Base-by-base conservation (phyloP, 2,888 invertebrate species). In the Ophioninae sp. region DNA sequence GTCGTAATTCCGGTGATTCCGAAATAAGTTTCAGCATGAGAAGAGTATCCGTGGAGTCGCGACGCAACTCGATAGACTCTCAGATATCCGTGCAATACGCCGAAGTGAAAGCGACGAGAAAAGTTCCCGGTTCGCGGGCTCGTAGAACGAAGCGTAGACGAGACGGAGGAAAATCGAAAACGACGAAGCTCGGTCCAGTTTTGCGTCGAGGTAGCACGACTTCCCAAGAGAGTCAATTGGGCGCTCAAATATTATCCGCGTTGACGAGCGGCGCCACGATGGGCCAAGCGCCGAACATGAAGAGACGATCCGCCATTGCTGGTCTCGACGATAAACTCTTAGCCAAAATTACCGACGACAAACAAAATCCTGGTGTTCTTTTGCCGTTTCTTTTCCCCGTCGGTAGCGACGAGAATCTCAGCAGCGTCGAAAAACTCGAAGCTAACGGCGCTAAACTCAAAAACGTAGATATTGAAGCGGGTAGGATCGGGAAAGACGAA, bases 11-110 rank as follows among this genome's bases (percentile, higher is more conserved):
- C 0, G 91, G 94, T 6, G 95, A 95, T 87, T 95, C 95, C 0
- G 95, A 95, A 89, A 93, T 97, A 88, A 97, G 97, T 93, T 96
- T 96, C 90, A 96, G 96, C 86, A 95, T 96, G 0, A 95, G 96
- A 7, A 96, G 97, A 90, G 96, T 97, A 0, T 97, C 97, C 0
- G 96, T 97, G 0, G 97, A 97, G 91, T 97, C 97, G 0, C 94
- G 98, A 9, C 94, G 98, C 61, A 97, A 97, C 92, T 98, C 98
- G 0, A 95, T 97, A 22, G 98, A 98, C 90, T 98, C 98, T 74
- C 97, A 98, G 90, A 94, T 97, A 69, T 97, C 97, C 0, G 96
- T 97, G 0, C 97, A 97, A 93, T 96, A 97, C 67, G 96, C 97
- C 0, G 97, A 97, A 92, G 94, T 97, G 94, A 97, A 96, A 90